Conservation (phyloP, 2,113 vertebrate species). For the Verasper variegatus region DNA sequence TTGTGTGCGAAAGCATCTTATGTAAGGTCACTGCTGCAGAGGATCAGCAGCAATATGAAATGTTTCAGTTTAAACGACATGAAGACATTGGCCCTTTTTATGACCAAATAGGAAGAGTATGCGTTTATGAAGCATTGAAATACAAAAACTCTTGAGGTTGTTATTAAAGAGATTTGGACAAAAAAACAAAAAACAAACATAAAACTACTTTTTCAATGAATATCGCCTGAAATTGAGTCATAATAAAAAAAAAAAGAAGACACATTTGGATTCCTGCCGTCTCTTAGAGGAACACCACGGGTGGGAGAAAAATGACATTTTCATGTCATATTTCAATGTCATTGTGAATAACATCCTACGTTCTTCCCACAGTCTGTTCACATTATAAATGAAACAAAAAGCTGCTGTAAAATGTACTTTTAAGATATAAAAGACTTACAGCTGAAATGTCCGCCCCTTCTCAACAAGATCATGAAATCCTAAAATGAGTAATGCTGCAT, state of each 20-base stretch:
- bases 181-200: not conserved
- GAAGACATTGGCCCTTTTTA: no score
- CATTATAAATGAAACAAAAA: not conserved
- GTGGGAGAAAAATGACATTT: not conserved
- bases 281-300: not conserved
- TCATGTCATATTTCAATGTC: not conserved
- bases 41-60: no score
- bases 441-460: not conserved
- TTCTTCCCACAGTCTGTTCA: not conserved
- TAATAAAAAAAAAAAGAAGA: no score
- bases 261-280: not conserved
- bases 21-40: no score
- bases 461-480: constrained; percentile 33
- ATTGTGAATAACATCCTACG: not conserved
- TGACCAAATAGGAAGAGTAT: no score
- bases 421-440: not conserved
- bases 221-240: not conserved
- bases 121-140: no score
- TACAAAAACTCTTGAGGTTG: no score
- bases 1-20: no score
- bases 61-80: no score
- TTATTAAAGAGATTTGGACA: not conserved
- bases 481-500: constrained; percentile 15
- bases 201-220: not conserved
- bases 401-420: not conserved